Base-by-base conservation (phyloP, 1,140 invertebrate species). In the Piezodorus guildinii region DNA sequence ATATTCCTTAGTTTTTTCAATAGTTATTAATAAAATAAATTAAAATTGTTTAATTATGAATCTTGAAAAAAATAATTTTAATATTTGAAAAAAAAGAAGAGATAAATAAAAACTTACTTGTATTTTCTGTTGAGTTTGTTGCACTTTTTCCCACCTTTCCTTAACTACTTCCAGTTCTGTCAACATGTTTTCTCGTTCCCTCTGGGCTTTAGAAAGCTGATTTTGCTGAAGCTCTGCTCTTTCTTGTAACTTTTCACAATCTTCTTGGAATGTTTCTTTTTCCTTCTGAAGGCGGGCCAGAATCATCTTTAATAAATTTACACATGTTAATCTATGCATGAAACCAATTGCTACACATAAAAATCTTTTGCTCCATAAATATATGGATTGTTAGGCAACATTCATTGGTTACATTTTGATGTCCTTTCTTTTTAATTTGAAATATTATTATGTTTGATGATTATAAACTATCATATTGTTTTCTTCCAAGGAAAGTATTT, bases 121-220 rank as follows among this genome's bases (percentile, higher is more conserved):
- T 45, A 91, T 74, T 76, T 92, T 94, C 76, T 90, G 88, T 70
- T 90, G 86, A 68, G 85, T 82, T 69, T 82, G 81, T 71, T 91
- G 88, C 9, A 85, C 80, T 73, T 94, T 95, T 70, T 94, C 91
- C 81, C 89, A 87, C 72, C 90, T 78, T 67, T 95, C 91, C 73
- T 90, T 87, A 0, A 91, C 77, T 10, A 93, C 79, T 62, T 94
- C 90, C 54, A 92, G 74, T 75, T 95, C 92, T 1, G 88, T 87
- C 65, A 88, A 80, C 64, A 87, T 80, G 66, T 84, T 88, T 70
- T 94, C 90, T 69, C 86, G 81, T 66, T 95, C 92, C 51, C 91
- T 81, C 68, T 88, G 86, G n/a, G 85, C 81, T 73, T 94, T 90
- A 61, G 81, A 80, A 43, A 90, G 80, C 64, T 92, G 88, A 52